Evolutionary conservation across 2,888 invertebrate species (phyloP).

Genomic region (Nineta flava): DNA sequence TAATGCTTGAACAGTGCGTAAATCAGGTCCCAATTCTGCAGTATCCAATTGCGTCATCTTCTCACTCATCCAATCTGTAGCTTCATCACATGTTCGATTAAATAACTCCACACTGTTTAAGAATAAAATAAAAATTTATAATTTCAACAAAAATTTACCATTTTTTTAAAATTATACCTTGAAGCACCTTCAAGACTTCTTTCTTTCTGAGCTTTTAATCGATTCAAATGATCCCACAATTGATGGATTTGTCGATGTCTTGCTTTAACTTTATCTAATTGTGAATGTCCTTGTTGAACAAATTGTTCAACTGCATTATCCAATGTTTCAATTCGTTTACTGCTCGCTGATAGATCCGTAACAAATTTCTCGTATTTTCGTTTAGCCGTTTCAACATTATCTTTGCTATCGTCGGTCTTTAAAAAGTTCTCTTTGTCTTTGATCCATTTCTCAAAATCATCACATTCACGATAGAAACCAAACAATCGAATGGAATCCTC

Average conservation of each 20-base stretch:
- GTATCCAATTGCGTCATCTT: slow-evolving; percentile 82
- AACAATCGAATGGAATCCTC: slow-evolving; percentile 87
- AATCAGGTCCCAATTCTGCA: slow-evolving; percentile 62
- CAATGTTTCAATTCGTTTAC: slow-evolving; percentile 77
- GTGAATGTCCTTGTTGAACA: slow-evolving; percentile 70
- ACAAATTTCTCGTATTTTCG: slow-evolving; percentile 94
- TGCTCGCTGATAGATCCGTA: slow-evolving; percentile 88
- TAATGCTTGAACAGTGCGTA: slow-evolving; percentile 80
- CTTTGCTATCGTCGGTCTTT: slow-evolving; percentile 63
- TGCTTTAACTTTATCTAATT: slow-evolving; percentile 60
- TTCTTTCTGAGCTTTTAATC: slow-evolving; percentile 77
- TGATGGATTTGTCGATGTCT: slow-evolving; percentile 72
- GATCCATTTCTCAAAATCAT: slow-evolving; percentile 96
- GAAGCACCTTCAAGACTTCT: slow-evolving; percentile 83
- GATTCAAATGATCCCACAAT: slow-evolving; percentile 75
- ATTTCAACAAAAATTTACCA: not conserved
- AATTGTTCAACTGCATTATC: slow-evolving; percentile 77
- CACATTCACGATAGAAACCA: slow-evolving; percentile 91
- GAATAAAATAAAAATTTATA: slow-evolving; percentile 5
- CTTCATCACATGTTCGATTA: slow-evolving; percentile 90
- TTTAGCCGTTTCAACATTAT: slow-evolving; percentile 83
- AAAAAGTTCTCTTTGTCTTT: slow-evolving; percentile 85
- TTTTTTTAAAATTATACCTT: slow-evolving; percentile 28
- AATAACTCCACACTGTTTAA: slow-evolving; percentile 88
- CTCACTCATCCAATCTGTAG: slow-evolving; percentile 94